Evolutionary conservation across 2,888 invertebrate species (phyloP).

Genomic region (Tipula vernalis): DNA sequence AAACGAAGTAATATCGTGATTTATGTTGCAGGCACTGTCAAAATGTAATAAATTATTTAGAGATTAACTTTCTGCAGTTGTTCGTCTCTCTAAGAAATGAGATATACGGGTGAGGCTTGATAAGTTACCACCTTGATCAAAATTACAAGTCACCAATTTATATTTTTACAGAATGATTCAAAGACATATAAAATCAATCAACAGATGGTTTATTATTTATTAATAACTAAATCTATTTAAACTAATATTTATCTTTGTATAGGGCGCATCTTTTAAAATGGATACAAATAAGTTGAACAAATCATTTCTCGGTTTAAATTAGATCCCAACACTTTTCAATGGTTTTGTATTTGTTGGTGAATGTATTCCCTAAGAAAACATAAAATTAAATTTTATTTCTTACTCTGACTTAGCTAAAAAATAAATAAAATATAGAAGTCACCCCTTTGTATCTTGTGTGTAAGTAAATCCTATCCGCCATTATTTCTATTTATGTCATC

Average conservation of each 20-base stretch:
- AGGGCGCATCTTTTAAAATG: not conserved
- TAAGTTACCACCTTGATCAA: too few species aligned
- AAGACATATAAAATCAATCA: not conserved
- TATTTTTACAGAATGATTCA: too few species aligned
- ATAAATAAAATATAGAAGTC: not conserved
- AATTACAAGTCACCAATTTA: too few species aligned
- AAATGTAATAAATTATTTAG: not conserved
- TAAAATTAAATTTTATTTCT: not conserved
- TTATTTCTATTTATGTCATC: conserved; percentile 4
- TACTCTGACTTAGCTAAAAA: not conserved
- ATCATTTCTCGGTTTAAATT: not conserved
- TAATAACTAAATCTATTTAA: not conserved
- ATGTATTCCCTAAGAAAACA: not conserved
- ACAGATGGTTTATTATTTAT: not conserved
- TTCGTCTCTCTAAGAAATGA: not conserved
- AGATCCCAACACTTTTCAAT: not conserved
- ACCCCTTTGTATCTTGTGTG: not conserved
- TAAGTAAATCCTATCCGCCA: not conserved
- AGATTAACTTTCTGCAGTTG: not conserved
- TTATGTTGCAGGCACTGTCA: not conserved
- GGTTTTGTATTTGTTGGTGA: not conserved
- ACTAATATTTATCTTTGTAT: too few species aligned
- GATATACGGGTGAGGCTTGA: too few species aligned
- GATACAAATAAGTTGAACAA: not conserved
- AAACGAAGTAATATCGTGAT: not conserved